Conservation (phyloP, 2,113 vertebrate species). For the Porphyrio hochstetteri region DNA sequence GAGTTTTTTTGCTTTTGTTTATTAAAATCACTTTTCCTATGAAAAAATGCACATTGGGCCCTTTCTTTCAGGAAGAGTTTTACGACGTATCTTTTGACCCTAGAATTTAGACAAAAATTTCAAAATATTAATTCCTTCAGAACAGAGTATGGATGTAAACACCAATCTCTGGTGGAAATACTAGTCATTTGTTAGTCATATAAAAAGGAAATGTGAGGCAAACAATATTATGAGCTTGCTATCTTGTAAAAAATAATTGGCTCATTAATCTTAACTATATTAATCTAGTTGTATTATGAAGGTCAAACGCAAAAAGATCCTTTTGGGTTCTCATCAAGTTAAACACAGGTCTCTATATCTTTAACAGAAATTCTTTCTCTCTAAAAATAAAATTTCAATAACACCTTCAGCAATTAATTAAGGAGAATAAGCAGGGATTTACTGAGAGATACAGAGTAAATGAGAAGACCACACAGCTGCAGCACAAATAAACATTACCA, state of each 20-base stretch:
- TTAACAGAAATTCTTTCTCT: neutral
- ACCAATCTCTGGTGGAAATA: neutral
- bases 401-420: neutral
- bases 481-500: neutral
- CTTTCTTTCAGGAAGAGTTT: neutral
- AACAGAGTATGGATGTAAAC: neutral
- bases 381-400: neutral
- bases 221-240: neutral
- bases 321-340: neutral
- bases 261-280: conserved; percentile 4
- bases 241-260: conserved; percentile 26
- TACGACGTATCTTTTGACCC: neutral
- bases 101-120: neutral
- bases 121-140: neutral
- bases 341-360: neutral
- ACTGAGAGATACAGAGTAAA: neutral
- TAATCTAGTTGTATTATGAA: neutral
- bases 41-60: neutral
- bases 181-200: neutral
- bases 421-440: neutral
- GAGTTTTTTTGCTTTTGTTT: neutral
- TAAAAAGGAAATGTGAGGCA: neutral
- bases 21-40: neutral
- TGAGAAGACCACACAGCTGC: accelerated
- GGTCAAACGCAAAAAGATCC: neutral